These are phyloP conservation scores for Poecilia latipinna DNA, from an alignment of 2,113 vertebrate genomes.

Conservation along the genomic window DNA sequence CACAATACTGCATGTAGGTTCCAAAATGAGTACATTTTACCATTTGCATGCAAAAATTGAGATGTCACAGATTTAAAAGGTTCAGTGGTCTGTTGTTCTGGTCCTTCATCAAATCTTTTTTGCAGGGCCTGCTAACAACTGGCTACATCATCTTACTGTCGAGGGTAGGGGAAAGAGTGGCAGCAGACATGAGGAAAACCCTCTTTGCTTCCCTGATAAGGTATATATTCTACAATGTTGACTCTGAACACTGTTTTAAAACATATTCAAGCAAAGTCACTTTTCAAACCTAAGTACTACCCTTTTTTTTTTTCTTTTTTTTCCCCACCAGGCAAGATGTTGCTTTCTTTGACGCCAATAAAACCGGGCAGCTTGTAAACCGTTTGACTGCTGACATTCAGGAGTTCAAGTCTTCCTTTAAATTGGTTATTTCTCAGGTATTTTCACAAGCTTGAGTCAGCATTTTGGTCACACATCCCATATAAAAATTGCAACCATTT, in stretches of 20 bases:
- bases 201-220: conserved; percentile 88
- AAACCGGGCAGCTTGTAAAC: conserved; percentile 91
- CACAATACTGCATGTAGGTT: background rate
- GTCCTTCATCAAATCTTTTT: conserved; percentile 16
- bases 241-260: background rate
- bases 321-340: conserved; percentile 87
- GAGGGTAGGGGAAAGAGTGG: conserved; percentile 87
- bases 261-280: background rate
- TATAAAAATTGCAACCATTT: background rate
- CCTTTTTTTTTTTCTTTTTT: conserved; percentile 22
- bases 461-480: background rate
- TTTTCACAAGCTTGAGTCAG: background rate
- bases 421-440: conserved; percentile 90
- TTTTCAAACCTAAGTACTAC: background rate
- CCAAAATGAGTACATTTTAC: background rate
- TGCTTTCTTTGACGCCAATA: conserved; percentile 91
- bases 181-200: conserved; percentile 87
- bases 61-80: conserved; percentile 17
- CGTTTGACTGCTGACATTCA: conserved; percentile 92
- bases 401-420: conserved; percentile 97
- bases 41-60: background rate
- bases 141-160: conserved; percentile 92
- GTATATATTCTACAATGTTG: conserved; percentile 64
- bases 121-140: conserved; percentile 89
- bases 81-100: conserved; percentile 7